Percentiles rank a stretch among this genome's conserved stretches.
Conservation (phyloP, 2,888 invertebrate species). For the Nomada fucata region DNA sequence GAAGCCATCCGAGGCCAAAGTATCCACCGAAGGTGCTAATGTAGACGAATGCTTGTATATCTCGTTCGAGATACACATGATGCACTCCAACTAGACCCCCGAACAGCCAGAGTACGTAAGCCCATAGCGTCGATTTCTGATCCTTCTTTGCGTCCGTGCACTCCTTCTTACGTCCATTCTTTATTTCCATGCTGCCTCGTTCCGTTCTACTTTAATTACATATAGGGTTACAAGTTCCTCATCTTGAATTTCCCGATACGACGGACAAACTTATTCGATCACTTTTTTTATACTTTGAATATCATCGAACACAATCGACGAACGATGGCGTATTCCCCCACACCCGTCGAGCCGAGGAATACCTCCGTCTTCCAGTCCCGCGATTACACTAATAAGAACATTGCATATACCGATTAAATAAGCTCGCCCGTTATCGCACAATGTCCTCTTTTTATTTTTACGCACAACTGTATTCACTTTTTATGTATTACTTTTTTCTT, state of each 20-base stretch:
- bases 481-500: background rate
- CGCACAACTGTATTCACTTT: too few relatives aligned
- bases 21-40: slow-evolving; percentile 95
- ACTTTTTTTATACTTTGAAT: background rate
- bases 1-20: slow-evolving; percentile 93
- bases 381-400: background rate
- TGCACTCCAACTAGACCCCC: slow-evolving; percentile 96
- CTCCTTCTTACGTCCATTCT: slow-evolving; percentile 13
- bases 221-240: background rate
- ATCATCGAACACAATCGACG: background rate
- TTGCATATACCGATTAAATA: background rate
- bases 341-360: background rate
- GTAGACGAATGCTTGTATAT: slow-evolving; percentile 95
- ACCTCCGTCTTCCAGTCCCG: background rate
- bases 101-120: slow-evolving; percentile 94
- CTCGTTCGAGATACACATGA: slow-evolving; percentile 95
- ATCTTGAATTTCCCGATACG: background rate
- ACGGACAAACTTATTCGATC: background rate
- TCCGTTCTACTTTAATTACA: background rate
- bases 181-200: background rate
- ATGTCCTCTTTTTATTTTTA: background rate
- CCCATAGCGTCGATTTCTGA: slow-evolving; percentile 85
- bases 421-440: background rate
- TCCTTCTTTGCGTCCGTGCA: slow-evolving; percentile 11
- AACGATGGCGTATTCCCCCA: background rate